Base-by-base conservation (phyloP, 2,888 invertebrate species). In the Busseola fusca region DNA sequence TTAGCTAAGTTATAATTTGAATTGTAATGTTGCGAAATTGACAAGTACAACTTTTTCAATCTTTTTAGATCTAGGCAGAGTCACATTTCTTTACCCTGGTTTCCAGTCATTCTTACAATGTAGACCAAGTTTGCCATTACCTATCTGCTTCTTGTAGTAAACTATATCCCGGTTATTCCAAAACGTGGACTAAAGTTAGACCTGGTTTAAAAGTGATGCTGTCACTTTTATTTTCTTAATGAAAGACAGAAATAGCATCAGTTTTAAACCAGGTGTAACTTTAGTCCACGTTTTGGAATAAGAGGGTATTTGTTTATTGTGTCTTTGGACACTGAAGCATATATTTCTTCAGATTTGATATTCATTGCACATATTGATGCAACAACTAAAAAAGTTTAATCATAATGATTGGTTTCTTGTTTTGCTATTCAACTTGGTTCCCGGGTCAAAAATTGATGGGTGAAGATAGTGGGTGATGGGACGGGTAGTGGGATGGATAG, bases 301-400 rank as follows among this genome's bases (percentile, higher is more conserved):
- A 34, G 34, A 5, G 34, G 34, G 34, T 34, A 59, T 18, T 18
- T 59, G n/a, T 25, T 42, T 7, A 25, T 14, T 1, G 21, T 48
- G 27, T 21, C 14, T 42, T 14, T 42, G 12, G 45, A 60, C 25
- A 62, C 50, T 9, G 2, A 12, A 21, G 21, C 27, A 21, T 14
- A 21, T 50, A 62, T 52, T 52, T 21, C 7, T 68, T 34, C 16
- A 42, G 27, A 18, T 50, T 52, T 42, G 16, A 14, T 27, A 37
- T 37, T 40, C 0, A 25, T 50, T 50, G n/a, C 3, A 21, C 45
- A 10, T 45, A 74, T 9, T 71, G 21, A 34, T 34, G 10, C 27
- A 65, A 52, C 10, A n/a, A n/a, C n/a, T n/a, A 10, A 37, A 76
- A 52, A 66, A 25, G 9, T 12, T 1, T n/a, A 37, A 27, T 52